Base-by-base conservation (phyloP, 2,113 vertebrate species). In the Mustela lutreola region DNA sequence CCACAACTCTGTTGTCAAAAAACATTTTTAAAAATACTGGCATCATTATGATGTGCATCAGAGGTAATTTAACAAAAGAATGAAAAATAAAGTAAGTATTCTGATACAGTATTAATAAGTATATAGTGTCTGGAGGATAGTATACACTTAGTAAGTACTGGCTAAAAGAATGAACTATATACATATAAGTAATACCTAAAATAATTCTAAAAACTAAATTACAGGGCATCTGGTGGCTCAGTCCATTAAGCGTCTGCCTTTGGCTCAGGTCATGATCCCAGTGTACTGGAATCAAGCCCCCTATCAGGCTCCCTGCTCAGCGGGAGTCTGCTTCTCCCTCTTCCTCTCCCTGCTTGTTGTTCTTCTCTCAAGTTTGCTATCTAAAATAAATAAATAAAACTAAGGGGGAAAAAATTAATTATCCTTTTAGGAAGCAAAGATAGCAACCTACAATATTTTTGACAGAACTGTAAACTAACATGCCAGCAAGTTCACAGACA, bases 61-160 rank as follows among this genome's bases (percentile, higher is more conserved):
- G 58, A 95, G 28, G 7, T 89, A 1, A 5, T 45, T 96, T 97
- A 79, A 95, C 45, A 96, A 97, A 97, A 97, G 22, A 89, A 85
- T 8, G 42, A 88, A 84, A 94, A 58, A 45, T 94, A 31, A 67
- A 84, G 9, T 71, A 89, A 96, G 8, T 70, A 82, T 50, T 70
- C 24, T 60, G 84, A 22, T 58, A 56, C 56, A 85, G 58, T 78
- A 92, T 76, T 91, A 91, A 58, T 83, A 50, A 89, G 75, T 65
- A 87, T 3, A 71, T 4, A 56, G 28, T 95, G 42, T 26, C 48
- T 67, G 31, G 18, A 33, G 79, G 18, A 81, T 14, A 90, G n/a
- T n/a, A 73, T 4, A 83, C 2, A 85, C 22, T 80, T 42, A 93
- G 22, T 92, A 93, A 94, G 94, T 75, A 95, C 0, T 42, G 22